Conservation (phyloP, 2,797 vertebrate species). For the Bradypodion pumilum region DNA sequence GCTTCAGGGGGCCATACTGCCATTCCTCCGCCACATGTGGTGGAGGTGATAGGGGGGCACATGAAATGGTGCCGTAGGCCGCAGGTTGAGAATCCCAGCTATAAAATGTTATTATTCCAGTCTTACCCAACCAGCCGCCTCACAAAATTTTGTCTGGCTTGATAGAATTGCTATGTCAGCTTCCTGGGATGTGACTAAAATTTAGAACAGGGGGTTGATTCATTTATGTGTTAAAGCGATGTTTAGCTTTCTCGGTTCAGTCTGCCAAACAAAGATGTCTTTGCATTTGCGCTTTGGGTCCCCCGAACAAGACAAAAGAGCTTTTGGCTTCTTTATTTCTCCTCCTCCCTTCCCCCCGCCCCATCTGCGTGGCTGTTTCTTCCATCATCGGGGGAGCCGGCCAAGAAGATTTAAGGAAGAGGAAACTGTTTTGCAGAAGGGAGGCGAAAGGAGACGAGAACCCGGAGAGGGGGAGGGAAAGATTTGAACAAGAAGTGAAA, state of each 20-base stretch:
- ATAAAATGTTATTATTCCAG: too few species aligned
- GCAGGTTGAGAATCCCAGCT: too few species aligned
- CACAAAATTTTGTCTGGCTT: background rate
- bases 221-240: background rate
- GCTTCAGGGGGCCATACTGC: too few species aligned
- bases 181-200: constrained; percentile 20
- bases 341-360: too few species aligned
- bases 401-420: too few species aligned
- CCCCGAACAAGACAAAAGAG: background rate
- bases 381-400: background rate
- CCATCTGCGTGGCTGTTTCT: too few species aligned
- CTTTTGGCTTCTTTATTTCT: background rate
- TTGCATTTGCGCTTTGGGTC: background rate
- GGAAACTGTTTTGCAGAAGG: too few species aligned
- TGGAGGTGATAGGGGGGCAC: too few species aligned
- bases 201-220: background rate
- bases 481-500: background rate
- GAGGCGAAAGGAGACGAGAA: too few species aligned
- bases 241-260: background rate
- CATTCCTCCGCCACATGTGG: too few species aligned
- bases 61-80: too few species aligned
- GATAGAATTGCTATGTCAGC: too few species aligned
- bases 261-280: background rate
- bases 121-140: background rate
- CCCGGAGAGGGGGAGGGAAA: background rate